A percentile compares a stretch with the other conserved stretches of the same genome.
Evolutionary conservation across 2,888 invertebrate species (phyloP).

Genomic region (Gerris lacustris): DNA sequence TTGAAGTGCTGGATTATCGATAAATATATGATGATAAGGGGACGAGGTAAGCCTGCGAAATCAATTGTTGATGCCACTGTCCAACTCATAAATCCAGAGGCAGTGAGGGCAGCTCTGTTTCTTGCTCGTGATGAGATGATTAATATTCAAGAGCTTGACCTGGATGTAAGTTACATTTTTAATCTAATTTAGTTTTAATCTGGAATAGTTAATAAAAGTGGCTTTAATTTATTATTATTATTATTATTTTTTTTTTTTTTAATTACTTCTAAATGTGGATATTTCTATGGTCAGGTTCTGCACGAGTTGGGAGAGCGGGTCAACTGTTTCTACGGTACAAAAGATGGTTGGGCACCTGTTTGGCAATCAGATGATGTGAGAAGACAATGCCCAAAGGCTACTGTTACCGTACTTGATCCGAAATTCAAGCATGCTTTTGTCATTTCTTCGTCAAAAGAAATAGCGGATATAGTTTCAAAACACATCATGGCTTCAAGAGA

Average conservation of each 20-base stretch:
- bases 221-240: not conserved
- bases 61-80: slow-evolving; percentile 30
- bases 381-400: slow-evolving; percentile 26
- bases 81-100: slow-evolving; percentile 47
- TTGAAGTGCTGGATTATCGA: too few relatives aligned
- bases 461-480: slow-evolving; percentile 18
- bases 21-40: not conserved
- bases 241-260: not conserved
- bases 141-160: slow-evolving; percentile 54
- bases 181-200: slow-evolving; percentile 1
- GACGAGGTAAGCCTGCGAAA: slow-evolving; percentile 19
- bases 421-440: slow-evolving; percentile 26
- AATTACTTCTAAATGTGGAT: too few relatives aligned
- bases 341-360: slow-evolving; percentile 74
- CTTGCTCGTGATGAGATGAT: slow-evolving; percentile 71
- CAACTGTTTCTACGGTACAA: slow-evolving; percentile 64
- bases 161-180: slow-evolving; percentile 40
- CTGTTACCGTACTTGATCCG: slow-evolving; percentile 20
- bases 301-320: slow-evolving; percentile 47
- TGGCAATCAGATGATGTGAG: slow-evolving; percentile 55
- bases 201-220: not conserved
- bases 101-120: slow-evolving; percentile 52
- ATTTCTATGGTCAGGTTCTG: slow-evolving; percentile 24
- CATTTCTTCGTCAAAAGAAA: slow-evolving; percentile 21
- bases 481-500: not conserved